A percentile compares a stretch with the other conserved stretches of the same genome.
phyloP scores from a whole-genome alignment of 2,113 vertebrate genomes.

The Pseudorasbora parva region DNA sequence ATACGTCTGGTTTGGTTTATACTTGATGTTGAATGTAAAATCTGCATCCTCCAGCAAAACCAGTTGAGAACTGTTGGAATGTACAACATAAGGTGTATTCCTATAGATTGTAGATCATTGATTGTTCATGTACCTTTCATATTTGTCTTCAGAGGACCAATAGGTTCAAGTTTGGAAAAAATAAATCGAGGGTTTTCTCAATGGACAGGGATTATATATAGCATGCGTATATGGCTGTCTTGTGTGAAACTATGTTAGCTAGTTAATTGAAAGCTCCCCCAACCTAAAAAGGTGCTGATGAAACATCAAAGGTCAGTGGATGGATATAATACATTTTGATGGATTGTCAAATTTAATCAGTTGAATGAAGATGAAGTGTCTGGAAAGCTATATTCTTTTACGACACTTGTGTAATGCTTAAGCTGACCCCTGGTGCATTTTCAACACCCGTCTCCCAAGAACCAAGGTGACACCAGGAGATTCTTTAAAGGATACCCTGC shows the following conservation, averaged over 20 bases:
- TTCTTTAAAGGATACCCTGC: not conserved
- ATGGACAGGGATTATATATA: not conserved
- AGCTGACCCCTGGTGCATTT: not conserved
- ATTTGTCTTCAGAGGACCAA: not conserved
- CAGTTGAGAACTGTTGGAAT: not conserved
- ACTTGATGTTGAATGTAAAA: not conserved
- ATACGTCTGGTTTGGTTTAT: not conserved
- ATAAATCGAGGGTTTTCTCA: not conserved
- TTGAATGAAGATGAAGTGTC: conserved; percentile 18
- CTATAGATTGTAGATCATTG: not conserved
- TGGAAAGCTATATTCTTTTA: not conserved
- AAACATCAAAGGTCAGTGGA: conserved; percentile 2
- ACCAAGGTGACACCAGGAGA: not conserved
- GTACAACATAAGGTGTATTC: not conserved
- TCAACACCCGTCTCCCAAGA: not conserved
- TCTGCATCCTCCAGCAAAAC: not conserved
- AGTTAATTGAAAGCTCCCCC: not conserved
- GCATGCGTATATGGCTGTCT: not conserved
- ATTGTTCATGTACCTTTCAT: not conserved
- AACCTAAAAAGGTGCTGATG: conserved; percentile 24
- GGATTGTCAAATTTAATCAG: conserved; percentile 35
- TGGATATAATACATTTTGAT: conserved; percentile 32
- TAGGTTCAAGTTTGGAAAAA: not conserved
- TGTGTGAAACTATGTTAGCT: not conserved
- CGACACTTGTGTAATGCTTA: not conserved